These are phyloP conservation scores for Oryzias melastigma DNA, from an alignment of 2,113 vertebrate genomes.

Conservation along the genomic window DNA sequence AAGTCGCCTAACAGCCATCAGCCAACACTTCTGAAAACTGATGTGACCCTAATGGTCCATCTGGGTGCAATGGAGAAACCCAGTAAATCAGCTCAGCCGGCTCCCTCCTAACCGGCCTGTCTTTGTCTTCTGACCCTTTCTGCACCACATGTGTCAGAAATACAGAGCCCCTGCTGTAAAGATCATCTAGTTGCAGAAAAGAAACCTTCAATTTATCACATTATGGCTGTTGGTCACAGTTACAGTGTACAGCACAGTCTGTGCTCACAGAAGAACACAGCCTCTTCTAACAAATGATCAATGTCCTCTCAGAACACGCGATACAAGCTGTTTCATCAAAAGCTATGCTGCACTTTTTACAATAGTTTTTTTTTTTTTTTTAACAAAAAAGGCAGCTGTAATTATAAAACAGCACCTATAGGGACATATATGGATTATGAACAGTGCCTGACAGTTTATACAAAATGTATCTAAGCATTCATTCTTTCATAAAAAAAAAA, in stretches of 20 bases:
- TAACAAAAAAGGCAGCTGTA: no score
- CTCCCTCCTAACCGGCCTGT: constrained; percentile 24
- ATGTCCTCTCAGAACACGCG: no score
- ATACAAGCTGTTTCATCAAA: neutral
- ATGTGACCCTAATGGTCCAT: constrained; percentile 50
- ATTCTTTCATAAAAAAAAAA: neutral
- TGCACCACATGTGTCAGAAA: constrained; percentile 15
- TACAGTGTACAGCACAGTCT: neutral
- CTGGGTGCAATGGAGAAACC: constrained; percentile 42
- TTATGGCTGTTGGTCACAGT: constrained; percentile 17
- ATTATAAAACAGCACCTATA: no score
- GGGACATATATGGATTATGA: no score
- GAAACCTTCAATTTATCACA: constrained; percentile 25
- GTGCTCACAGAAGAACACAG: neutral
- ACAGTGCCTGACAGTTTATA: neutral
- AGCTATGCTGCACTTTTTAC: no score
- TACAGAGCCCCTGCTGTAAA: constrained; percentile 23
- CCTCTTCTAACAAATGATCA: neutral
- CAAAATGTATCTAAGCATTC: neutral
- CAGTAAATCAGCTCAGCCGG: constrained; percentile 17
- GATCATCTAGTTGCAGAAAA: constrained; percentile 36
- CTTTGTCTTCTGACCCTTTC: constrained; percentile 32
- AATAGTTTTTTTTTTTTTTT: no score
- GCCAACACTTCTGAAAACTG: constrained; percentile 40
- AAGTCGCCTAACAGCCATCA: constrained; percentile 53